Evolutionary conservation across 2,113 vertebrate genomes (phyloP), one percentile per base, ranked within the genome.

Genomic region (Fregetta grallaria): DNA sequence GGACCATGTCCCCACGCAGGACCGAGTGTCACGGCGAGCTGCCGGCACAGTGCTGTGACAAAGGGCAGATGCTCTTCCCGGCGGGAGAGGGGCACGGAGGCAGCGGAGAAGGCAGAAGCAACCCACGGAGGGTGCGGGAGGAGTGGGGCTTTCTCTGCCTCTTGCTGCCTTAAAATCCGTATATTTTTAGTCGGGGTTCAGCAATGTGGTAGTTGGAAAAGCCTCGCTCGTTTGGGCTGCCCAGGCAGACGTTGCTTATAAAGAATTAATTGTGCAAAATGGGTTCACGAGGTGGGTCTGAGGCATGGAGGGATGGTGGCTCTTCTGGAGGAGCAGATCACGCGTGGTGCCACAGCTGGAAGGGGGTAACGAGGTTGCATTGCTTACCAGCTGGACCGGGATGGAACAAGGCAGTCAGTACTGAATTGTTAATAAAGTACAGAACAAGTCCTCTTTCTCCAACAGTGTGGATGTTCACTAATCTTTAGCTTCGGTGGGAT

Each of bases 351-450:
- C 14, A 4, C 18, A 16, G 22, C n/a, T 50, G 84, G 79, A 11
- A 36, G 56, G 32, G 15, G 59, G 12, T 25, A 20, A 23, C 7
- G 32, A 14, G 65, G 29, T 40, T 27, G 2, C 15, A 1, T 10
- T 27, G 53, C 78, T 76, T 3, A 49, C 38, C 73, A 30, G 63
- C 68, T 15, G 42, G 53, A 9, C 19, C 0, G 1, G 49, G 82
- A 19, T 63, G 94, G 86, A 80, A 25, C 17, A 18, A 62, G 62
- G 62, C 62, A 3, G 12, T 9, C 42, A 15, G 36, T 7, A 2
- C 22, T 8, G 23, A n/a, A 10, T 9, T 3, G 10, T 22, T 53
- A 8, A 6, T 1, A 4, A 45, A n/a, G 19, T 2, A 3, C 10
- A 13, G 53, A 80, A 75, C 13, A 6, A 65, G 2, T 11, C 40